Evolutionary conservation across 2,888 invertebrate genomes (phyloP), one percentile per base, ranked within the genome.

Genomic region (Chymomyza procnemis): DNA sequence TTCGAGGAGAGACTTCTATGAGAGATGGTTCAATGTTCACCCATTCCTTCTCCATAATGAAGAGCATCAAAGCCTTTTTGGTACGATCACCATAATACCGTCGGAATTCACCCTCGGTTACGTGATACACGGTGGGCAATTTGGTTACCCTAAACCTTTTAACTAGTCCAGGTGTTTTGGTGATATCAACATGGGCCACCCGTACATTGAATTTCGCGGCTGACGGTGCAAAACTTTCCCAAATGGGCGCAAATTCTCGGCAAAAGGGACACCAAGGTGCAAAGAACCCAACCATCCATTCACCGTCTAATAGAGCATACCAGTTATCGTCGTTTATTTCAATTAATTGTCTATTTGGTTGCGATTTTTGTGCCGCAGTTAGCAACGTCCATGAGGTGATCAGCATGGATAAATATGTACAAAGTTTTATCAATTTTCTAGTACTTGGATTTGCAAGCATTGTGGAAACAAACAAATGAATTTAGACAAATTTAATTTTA

Each of bases 191-290:
- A 79, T 96, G 96, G 0, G 95, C 99, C 0, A 99, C 95, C 84
- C 94, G 94, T 69, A 99, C 94, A 47, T 94, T 94, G 8, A 97
- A 92, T 77, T 95, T 94, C 61, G 93, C 92, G 61, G 95, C 94
- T 92, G 94, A 93, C 30, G 92, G 90, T 0, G 97, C 95, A 81
- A 98, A 95, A 74, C 96, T 94, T 80, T 95, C 94, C 99, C 99
- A 99, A 18, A 96, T 94, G 1, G 96, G 94, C 66, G 96, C 94
- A 21, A 99, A 93, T 34, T 95, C 95, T 88, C 96, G 96, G 91
- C 99, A 99, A 0, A 99, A 99, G 0, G 99, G 99, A 89, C 99
- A 99, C 99, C 99, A 99, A 0, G 99, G 99, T 0, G 99, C 99
- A 92, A 96, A 98, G 90, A 99, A 99, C 93, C 98, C 97, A 22